These are phyloP conservation scores for Hirtodrosophila histrioides DNA, from an alignment of 2,888 invertebrate species.

Conservation along the genomic window DNA sequence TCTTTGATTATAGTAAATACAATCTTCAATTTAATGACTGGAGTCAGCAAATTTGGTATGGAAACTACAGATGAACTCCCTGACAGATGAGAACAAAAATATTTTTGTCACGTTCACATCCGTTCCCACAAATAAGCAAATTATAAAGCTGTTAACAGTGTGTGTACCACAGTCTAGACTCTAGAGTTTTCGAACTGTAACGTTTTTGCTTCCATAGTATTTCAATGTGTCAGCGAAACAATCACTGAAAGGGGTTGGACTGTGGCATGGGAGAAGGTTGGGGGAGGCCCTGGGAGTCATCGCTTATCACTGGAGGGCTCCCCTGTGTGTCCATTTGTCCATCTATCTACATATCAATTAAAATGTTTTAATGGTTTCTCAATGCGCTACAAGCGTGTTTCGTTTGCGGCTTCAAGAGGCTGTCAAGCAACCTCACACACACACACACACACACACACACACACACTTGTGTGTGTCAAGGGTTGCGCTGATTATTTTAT, in stretches of 20 bases:
- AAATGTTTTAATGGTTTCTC: conserved; percentile 21
- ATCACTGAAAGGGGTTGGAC: background rate
- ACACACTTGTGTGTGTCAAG: conserved; percentile 58
- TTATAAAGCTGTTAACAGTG: too few species aligned
- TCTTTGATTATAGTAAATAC: too few species aligned
- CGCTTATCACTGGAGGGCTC: conserved; percentile 34
- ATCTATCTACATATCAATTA: conserved; percentile 21
- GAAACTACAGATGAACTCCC: too few species aligned
- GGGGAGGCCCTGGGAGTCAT: background rate
- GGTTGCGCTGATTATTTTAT: conserved; percentile 77
- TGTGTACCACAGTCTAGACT: too few species aligned
- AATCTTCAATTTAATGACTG: too few species aligned
- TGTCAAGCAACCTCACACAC: conserved; percentile 27
- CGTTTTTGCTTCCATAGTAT: conserved; percentile 16
- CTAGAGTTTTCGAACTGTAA: too few species aligned
- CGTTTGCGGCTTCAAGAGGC: conserved; percentile 34
- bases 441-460: conserved; percentile 1
- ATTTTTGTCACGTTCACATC: too few species aligned
- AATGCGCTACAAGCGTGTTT: conserved; percentile 8
- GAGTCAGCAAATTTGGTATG: too few species aligned
- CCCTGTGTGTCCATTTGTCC: conserved; percentile 21
- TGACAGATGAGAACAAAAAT: too few species aligned
- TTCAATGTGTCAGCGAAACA: conserved; percentile 23
- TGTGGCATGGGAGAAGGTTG: conserved; percentile 1
- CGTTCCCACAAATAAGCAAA: too few species aligned